Base-by-base conservation (phyloP, 2,797 vertebrate genomes). In the Enteromius afrohamiltoni region DNA sequence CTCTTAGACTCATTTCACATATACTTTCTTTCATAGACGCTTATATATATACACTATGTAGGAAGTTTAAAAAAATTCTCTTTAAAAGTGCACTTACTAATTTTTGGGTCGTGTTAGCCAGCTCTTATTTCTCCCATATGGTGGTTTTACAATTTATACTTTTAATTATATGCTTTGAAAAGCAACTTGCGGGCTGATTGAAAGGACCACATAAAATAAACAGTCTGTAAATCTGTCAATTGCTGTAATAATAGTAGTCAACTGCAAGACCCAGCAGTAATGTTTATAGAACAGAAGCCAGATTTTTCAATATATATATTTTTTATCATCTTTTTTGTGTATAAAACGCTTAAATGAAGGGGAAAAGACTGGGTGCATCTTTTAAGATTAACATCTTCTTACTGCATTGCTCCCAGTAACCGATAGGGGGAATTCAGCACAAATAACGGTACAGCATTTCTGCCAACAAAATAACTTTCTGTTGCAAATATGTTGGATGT, bases 371-470 rank as follows among this genome's bases (percentile, higher is more conserved):
- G n/a, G 29, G 16, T 29, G 68, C 13, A 11, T 16, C 4, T 49
- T 31, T 19, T 17, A 6, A 40, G 6, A 68, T 53, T 2, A 16
- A 37, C 10, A 17, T 74, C 19, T 26, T 26, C 31, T 65, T 29
- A 13, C 67, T 42, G 37, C 79, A 14, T 23, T 77, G 19, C 42
- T 62, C 53, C 7, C 3, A 83, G 83, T 87, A 82, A 89, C 86
- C 89, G 78, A 73, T 40, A 91, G 89, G 87, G 84, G 89, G 86
- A 67, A 74, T 21, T 55, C 23, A 76, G 85, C 77, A 42, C n/a
- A 68, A 45, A 86, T 86, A 88, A 90, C 83, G 85, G 88, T 87
- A 86, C 83, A 77, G 13, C 21, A 53, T 16, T 21, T 53, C 13
- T 31, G 23, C 0, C 7, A 16, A 34, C 49, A 55, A 4, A 55